Base-by-base conservation (phyloP, 2,888 invertebrate genomes). In the Nasonia oneida region DNA sequence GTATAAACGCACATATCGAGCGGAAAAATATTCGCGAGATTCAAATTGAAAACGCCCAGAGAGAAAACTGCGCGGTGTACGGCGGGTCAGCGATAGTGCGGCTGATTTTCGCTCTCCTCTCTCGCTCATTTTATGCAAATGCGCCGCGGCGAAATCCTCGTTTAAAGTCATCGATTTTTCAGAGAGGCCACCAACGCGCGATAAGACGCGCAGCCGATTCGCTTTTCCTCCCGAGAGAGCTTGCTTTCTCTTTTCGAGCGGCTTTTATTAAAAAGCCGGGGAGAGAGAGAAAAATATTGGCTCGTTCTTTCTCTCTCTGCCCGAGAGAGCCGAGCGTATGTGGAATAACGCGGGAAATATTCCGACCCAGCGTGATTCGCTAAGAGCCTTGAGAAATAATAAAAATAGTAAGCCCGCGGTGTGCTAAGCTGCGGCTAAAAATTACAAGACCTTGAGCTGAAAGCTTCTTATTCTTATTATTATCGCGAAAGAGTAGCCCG, bases 81-180 rank as follows among this genome's bases (percentile, higher is more conserved):
- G n/a, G 23, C 67, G 29, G 67, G 73, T 18, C 73, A 12, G 42
- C 42, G 83, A 81, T 73, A 81, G 84, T 84, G 86, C 81, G 57
- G 57, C 57, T 82, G 85, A 80, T 83, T 81, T 82, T 79, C 42
- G 42, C 14, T 8, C 64, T 4, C 57, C n/a, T 8, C 57, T n/a
- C 57, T n/a, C 57, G 87, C 89, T 90, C 89, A 88, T 89, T 90
- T 89, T 89, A 90, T 90, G 90, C 90, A 90, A 90, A 91, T 79
- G 79, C 67, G 79, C 18, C 8, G 57, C 57, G 82, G 74, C 88
- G 88, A 89, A 89, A 90, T 89, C 88, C 87, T 88, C 87, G 88
- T 89, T 89, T 88, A 83, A 88, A 88, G 77, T 89, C 87, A 88
- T 88, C 88, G 88, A 89, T 89, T 91, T 90, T 88, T 90, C 89